Evolutionary conservation across 2,888 invertebrate genomes (phyloP).

Genomic region (Sympetrum striolatum): DNA sequence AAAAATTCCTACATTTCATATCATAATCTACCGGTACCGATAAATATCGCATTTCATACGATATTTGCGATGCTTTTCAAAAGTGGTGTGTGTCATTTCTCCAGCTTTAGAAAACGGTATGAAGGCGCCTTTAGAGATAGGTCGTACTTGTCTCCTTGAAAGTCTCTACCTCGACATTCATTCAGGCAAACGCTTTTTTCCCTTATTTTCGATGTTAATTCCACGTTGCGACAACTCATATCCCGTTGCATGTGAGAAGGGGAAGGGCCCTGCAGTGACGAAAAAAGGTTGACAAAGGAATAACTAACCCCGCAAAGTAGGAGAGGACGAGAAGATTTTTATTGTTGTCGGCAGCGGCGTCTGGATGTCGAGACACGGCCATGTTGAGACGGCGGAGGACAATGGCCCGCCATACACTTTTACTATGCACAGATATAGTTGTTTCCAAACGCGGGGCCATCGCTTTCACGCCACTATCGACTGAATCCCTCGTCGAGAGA

Average conservation of each 20-base stretch:
- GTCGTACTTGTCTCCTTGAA: neutral
- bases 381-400: neutral
- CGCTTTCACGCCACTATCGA: neutral
- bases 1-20: too few relatives aligned
- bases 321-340: constrained; percentile 17
- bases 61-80: too few relatives aligned
- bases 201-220: constrained; percentile 1
- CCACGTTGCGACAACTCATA: neutral
- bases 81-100: too few relatives aligned
- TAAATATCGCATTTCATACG: too few relatives aligned
- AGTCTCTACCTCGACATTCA: neutral
- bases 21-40: too few relatives aligned
- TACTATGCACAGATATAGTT: constrained; percentile 23
- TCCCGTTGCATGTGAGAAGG: neutral
- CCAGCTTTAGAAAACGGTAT: neutral
- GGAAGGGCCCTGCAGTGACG: neutral
- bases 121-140: neutral
- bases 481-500: neutral
- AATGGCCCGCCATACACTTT: constrained; percentile 7
- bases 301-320: neutral
- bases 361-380: constrained; percentile 12
- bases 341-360: constrained; percentile 33
- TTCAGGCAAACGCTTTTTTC: neutral
- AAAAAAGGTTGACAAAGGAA: constrained; percentile 12
- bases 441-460: neutral